Conservation (phyloP, 2,113 vertebrate genomes). For the Dicaeum eximium region DNA sequence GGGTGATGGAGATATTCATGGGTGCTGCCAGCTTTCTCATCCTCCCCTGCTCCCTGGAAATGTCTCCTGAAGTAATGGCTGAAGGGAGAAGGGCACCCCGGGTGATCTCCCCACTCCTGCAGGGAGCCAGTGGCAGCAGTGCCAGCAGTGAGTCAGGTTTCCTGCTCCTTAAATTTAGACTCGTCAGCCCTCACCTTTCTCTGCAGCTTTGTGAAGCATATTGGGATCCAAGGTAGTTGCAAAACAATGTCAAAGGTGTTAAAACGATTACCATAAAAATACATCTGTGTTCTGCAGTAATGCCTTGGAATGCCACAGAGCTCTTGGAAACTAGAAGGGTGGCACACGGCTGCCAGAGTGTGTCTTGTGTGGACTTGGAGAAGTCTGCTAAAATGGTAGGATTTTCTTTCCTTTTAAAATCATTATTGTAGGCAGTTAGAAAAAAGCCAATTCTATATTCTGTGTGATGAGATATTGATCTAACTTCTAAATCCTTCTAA, state of each 20-base stretch:
- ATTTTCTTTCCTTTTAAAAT: conserved; percentile 6
- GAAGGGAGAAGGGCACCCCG: neutral
- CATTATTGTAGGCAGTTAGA: neutral
- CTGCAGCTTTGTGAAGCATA: neutral
- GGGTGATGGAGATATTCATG: neutral
- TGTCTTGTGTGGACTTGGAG: neutral
- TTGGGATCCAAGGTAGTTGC: neutral
- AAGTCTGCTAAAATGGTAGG: neutral
- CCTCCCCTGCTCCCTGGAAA: neutral
- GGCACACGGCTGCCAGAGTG: neutral
- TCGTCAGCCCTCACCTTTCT: conserved; percentile 1
- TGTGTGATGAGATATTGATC: neutral
- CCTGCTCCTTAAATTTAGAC: conserved; percentile 4
- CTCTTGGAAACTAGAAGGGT: neutral
- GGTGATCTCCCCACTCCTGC: neutral
- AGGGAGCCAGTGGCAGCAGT: neutral
- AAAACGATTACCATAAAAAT: conserved; percentile 41
- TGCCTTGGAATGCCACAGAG: conserved; percentile 3
- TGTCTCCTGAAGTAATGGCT: neutral
- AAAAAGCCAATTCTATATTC: neutral
- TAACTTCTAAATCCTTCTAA: conserved; percentile 34
- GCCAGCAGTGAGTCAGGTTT: conserved; percentile 35
- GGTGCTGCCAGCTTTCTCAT: neutral
- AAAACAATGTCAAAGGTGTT: conserved; percentile 53
- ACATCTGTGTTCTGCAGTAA: conserved; percentile 13